Evolutionary conservation across 2,888 invertebrate species (phyloP), one percentile per base, ranked within the genome.

Genomic region (Drosophila mimetica): DNA sequence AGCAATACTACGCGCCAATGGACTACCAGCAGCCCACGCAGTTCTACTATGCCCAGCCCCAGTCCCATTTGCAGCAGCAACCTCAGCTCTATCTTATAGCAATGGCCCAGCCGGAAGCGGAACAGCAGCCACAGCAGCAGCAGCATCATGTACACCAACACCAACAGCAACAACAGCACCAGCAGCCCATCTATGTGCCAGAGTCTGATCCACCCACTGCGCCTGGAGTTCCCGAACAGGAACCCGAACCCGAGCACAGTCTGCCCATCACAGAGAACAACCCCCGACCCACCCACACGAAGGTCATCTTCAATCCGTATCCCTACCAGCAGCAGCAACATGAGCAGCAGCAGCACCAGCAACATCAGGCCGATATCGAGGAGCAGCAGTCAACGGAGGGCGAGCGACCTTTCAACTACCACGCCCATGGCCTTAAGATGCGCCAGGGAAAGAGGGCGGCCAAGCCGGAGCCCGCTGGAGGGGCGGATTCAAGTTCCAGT

Each of bases 261-360:
- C 59, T 87, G 13, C 85, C 86, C 32, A 82, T 89, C 2, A 86
- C 82, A 2, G 92, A 92, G 73, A 92, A 92, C 66, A 91, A 88
- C 82, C 92, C 92, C 1, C 86, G 91, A 2, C 55, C 80, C 50
- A 90, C 91, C 0, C 92, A 92, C 70, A 92, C 92, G 4, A 91
- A 90, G 59, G 91, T 92, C 9, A 75, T 90, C 48, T 92, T 91
- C 66, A 90, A 89, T 34, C 9, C 74, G 0, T 76, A 60, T 20
- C 57, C 55, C 44, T 64, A 64, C 28, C 75, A 81, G 3, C 67
- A 78, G 14, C 78, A 86, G 28, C 77, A 81, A 18, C 70, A 72
- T 7, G n/a, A 22, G 22, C 42, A 22, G 22, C 22, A 22, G 22
- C 22, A n/a, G 2, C 20, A 22, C 4, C 20, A 42, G 5, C 74